Percentiles rank a stretch among this genome's conserved stretches.
Evolutionary conservation across 2,888 invertebrate species (phyloP).

Genomic region (Lydus trimaculatus): DNA sequence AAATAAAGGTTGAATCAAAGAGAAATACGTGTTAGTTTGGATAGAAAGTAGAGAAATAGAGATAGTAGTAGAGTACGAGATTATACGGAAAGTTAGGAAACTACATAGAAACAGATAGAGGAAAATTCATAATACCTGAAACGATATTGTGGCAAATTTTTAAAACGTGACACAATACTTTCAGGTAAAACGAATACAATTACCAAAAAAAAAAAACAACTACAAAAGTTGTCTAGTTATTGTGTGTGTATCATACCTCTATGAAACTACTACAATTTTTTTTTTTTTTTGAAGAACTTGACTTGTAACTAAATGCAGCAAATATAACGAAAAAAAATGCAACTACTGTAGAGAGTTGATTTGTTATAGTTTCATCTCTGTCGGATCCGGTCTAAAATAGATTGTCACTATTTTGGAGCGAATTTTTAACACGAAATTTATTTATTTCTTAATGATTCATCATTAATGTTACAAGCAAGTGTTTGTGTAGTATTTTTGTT

Average conservation of each 20-base stretch:
- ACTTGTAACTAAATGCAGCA: conserved; percentile 6
- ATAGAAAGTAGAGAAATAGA: neutral
- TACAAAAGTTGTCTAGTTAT: too few relatives aligned
- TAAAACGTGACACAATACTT: neutral
- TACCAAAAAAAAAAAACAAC: neutral
- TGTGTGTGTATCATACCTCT: neutral
- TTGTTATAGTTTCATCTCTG: neutral
- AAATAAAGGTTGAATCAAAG: neutral
- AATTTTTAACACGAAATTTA: neutral
- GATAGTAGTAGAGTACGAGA: neutral
- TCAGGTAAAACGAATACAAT: neutral
- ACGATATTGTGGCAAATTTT: neutral
- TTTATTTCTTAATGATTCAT: neutral
- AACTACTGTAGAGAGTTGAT: neutral
- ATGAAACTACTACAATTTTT: neutral
- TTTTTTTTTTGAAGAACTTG: neutral
- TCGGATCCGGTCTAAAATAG: neutral
- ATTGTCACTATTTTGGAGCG: neutral
- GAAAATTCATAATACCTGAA: neutral
- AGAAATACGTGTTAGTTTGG: neutral
- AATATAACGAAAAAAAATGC: neutral
- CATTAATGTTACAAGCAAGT: neutral
- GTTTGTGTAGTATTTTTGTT: neutral
- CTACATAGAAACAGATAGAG: neutral
- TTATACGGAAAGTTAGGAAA: neutral